Percentiles rank a stretch among this genome's conserved stretches.
Conservation (phyloP, 2,888 invertebrate species). For the Cosmorhoe ocellata region DNA sequence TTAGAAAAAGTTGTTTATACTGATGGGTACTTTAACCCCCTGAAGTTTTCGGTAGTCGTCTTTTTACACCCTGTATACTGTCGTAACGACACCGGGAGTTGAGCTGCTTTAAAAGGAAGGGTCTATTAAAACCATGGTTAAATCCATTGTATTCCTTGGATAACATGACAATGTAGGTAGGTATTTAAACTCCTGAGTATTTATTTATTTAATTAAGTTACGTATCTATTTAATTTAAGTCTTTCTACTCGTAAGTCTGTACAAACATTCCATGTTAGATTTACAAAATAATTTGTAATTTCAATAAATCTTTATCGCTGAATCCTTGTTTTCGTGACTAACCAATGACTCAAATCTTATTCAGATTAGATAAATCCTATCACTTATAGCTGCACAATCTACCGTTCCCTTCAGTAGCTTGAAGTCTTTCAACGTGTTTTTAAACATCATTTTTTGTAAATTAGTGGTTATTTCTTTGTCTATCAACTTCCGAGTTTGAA, state of each 20-base stretch:
- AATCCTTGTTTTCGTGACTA: conserved; percentile 32
- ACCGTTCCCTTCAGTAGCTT: conserved; percentile 16
- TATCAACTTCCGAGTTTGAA: too few species aligned
- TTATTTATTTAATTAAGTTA: background rate
- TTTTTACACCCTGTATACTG: too few species aligned
- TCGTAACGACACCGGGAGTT: too few species aligned
- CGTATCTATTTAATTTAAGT: too few species aligned
- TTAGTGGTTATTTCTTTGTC: background rate
- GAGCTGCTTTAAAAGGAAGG: too few species aligned
- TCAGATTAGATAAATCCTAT: conserved; percentile 41
- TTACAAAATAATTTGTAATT: conserved; percentile 38
- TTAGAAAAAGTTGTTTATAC: too few species aligned
- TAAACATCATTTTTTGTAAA: background rate
- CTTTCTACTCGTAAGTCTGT: conserved; percentile 25
- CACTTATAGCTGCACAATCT: conserved; percentile 32
- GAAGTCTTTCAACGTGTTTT: background rate
- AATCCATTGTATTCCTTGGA: too few species aligned
- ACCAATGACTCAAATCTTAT: conserved; percentile 30
- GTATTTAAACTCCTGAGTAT: too few species aligned
- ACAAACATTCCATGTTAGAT: conserved; percentile 35
- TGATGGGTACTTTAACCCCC: too few species aligned
- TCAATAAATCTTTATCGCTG: conserved; percentile 32
- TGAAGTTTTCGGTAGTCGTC: too few species aligned
- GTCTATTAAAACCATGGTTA: too few species aligned
- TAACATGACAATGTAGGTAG: too few species aligned